Evolutionary conservation across 2,113 vertebrate species (phyloP).

Genomic region (Ceyx melanurus): DNA sequence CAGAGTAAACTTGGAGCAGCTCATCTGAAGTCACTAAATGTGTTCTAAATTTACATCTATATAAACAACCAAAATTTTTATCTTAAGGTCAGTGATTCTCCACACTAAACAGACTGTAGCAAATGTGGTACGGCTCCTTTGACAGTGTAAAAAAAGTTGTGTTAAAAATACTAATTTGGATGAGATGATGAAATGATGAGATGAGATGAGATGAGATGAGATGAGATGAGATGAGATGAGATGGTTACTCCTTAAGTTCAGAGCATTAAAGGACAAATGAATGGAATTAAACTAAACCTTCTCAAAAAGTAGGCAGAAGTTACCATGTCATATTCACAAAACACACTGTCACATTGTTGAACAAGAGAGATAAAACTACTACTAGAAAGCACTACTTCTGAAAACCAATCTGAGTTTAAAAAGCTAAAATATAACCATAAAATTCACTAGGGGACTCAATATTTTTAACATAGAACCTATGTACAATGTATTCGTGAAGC

Average conservation of each 20-base stretch:
- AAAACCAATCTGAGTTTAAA: neutral
- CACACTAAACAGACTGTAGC: neutral
- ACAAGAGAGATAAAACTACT: neutral
- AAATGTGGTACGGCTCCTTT: neutral
- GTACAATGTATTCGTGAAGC: neutral
- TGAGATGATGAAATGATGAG: neutral
- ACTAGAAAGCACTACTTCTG: neutral
- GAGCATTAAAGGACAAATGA: neutral
- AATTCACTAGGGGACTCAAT: neutral
- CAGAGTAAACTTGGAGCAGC: neutral
- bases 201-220: neutral
- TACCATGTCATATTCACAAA: neutral
- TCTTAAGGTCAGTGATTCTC: neutral
- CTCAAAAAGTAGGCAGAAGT: neutral
- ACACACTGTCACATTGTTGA: neutral
- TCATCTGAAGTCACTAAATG: neutral
- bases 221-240: neutral
- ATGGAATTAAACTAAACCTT: neutral
- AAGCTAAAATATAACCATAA: neutral
- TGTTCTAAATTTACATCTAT: neutral
- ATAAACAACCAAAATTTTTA: neutral
- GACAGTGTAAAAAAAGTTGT: neutral
- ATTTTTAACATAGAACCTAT: neutral
- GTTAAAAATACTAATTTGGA: neutral
- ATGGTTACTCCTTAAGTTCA: neutral